Evolutionary conservation across 30 jellyfish, hydroid and myxozoan genomes (phyloP).

Genomic region (Cassiopea andromeda): DNA sequence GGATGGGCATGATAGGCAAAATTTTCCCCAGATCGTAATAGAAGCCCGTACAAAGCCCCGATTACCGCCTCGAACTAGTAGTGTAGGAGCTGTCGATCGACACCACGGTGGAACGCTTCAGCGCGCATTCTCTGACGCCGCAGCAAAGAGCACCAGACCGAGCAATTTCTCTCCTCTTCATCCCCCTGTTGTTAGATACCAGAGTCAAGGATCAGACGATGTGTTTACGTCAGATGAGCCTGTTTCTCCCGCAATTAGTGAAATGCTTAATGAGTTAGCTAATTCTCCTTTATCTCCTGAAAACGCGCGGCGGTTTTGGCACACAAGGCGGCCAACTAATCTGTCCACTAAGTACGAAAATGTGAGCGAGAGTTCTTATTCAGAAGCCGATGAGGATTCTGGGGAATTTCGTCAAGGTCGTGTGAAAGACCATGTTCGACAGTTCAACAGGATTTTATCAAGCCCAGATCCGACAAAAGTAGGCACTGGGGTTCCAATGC

Average conservation of each 20-base stretch:
- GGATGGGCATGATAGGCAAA: not conserved
- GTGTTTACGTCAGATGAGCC: conserved; percentile 72
- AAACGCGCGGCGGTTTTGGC: conserved; percentile 69
- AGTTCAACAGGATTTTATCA: conserved; percentile 70
- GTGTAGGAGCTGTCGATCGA: conserved; percentile 78
- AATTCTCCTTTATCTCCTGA: conserved; percentile 75
- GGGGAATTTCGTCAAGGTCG: conserved; percentile 83
- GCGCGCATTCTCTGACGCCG: conserved; percentile 45
- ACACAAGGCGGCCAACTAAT: conserved; percentile 49
- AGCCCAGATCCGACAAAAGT: conserved; percentile 79
- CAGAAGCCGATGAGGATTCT: conserved; percentile 53
- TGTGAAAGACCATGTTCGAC: conserved; percentile 85
- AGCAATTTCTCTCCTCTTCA: conserved; percentile 17
- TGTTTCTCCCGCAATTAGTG: conserved; percentile 70
- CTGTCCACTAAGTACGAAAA: conserved; percentile 67
- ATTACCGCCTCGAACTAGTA: conserved; percentile 78
- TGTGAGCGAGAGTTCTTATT: conserved; percentile 42
- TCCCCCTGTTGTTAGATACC: conserved; percentile 23
- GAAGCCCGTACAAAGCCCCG: conserved; percentile 68
- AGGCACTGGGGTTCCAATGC: conserved; percentile 92
- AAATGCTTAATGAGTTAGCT: conserved; percentile 73
- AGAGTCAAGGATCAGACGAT: conserved; percentile 75
- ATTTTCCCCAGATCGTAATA: not conserved
- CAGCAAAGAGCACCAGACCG: conserved; percentile 32
- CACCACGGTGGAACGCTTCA: conserved; percentile 49